Base-by-base conservation (phyloP, 2,888 invertebrate genomes). In the Boloria euphrosyne region DNA sequence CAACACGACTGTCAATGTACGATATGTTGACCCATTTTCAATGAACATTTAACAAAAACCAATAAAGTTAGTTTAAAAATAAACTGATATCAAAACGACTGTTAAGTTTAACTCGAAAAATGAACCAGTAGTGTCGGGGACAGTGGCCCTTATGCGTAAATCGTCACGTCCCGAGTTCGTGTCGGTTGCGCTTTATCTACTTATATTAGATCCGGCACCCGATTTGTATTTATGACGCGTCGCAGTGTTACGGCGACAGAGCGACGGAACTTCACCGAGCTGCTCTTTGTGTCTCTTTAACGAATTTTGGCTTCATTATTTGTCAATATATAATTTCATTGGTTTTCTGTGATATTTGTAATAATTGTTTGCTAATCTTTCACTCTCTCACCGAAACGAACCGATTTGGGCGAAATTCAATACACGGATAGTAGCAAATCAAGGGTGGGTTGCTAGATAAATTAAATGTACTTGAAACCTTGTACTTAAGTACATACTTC, bases 161-260 rank as follows among this genome's bases (percentile, higher is more conserved):
- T 72, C 58, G 69, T 80, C 86, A 83, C 85, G 85, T 79, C 72
- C 67, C 14, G 43, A 53, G 73, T 78, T 78, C 81, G 79, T 80
- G 83, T 79, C 75, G 72, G 70, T 68, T 65, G 68, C 68, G 73
- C 73, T 79, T 74, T 74, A 78, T 78, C 75, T 75, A 76, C 76
- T 75, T 75, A 74, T 76, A 78, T 79, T 80, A 77, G 82, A 83
- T 84, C 85, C 86, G 85, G 85, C 78, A 80, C 74, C 76, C 71
- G 70, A 75, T 78, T 75, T 73, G 77, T 79, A 79, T 80, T 78
- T 78, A 72, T 75, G 75, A 71, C 73, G 75, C 74, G 75, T 76
- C 69, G 70, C 69, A 69, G 69, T 68, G 67, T 76, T 72, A 75
- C 69, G 58, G 44, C 43, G 62, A 65, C 66, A 49, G 59, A 59